Evolutionary conservation across 2,113 vertebrate genomes (phyloP).

Genomic region (Cynopterus brachyotis): DNA sequence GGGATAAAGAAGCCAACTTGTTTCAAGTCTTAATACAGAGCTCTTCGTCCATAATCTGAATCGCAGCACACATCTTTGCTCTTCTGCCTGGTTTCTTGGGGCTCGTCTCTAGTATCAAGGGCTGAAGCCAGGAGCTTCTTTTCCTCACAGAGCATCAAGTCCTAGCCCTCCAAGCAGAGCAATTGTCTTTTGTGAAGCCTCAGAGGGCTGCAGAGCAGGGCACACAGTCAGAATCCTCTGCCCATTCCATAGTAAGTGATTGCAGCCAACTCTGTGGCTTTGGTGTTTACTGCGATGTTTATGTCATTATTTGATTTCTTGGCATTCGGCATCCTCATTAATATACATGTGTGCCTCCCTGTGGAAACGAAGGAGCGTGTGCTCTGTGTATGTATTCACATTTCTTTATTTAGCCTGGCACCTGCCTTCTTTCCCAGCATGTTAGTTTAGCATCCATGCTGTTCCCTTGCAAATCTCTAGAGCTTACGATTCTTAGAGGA

Average conservation of each 20-base stretch:
- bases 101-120: background rate
- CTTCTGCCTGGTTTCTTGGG: background rate
- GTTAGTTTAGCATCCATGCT: constrained; percentile 73
- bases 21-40: background rate
- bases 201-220: background rate
- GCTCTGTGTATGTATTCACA: constrained; percentile 64
- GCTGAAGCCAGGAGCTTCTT: background rate
- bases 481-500: constrained; percentile 72
- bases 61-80: background rate
- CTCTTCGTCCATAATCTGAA: background rate
- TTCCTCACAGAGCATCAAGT: background rate
- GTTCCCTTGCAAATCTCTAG: constrained; percentile 74
- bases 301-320: constrained; percentile 77
- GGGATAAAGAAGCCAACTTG: background rate
- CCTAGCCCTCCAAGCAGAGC: background rate
- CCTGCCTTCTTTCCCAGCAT: constrained; percentile 74
- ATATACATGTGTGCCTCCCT: constrained; percentile 69
- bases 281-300: constrained; percentile 74
- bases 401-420: constrained; percentile 74
- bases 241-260: constrained; percentile 35
- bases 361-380: constrained; percentile 55
- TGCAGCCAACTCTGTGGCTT: constrained; percentile 51
- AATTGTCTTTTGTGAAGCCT: constrained; percentile 34
- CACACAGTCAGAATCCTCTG: background rate
- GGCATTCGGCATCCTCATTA: constrained; percentile 68